Evolutionary conservation across 2,797 vertebrate species (phyloP).

Genomic region (Moxostoma hubbsi): DNA sequence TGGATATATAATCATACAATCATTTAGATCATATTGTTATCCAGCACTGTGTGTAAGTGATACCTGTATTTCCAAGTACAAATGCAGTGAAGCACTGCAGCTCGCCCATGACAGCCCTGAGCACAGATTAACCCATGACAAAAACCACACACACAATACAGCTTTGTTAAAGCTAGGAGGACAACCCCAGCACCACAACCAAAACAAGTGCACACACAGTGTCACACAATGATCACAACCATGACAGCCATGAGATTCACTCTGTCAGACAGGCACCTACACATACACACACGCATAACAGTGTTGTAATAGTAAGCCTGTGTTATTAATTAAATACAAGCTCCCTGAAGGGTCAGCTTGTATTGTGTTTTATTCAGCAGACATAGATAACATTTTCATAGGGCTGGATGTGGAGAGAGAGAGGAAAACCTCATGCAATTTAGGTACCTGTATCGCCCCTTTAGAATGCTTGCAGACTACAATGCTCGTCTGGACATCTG

Average conservation of each 20-base stretch:
- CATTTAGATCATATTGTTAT: not conserved
- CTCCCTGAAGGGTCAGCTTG: constrained; percentile 11
- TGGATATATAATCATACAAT: not conserved
- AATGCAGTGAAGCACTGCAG: constrained; percentile 13
- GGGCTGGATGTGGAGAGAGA: constrained; percentile 1
- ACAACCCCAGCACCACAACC: constrained; percentile 28
- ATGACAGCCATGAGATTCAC: constrained; percentile 16
- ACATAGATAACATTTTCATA: constrained; percentile 26
- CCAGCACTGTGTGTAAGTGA: constrained; percentile 14
- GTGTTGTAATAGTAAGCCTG: constrained; percentile 38
- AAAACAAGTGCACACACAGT: constrained; percentile 28
- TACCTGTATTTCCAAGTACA: constrained; percentile 23
- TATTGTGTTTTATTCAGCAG: constrained; percentile 33
- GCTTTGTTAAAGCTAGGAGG: constrained; percentile 41
- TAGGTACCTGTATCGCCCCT: too few relatives aligned
- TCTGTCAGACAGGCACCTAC: constrained; percentile 18
- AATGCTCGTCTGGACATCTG: too few relatives aligned
- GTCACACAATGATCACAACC: constrained; percentile 37
- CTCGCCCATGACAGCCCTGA: constrained; percentile 20
- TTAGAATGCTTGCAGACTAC: not conserved
- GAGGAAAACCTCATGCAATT: too few relatives aligned
- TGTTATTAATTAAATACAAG: constrained; percentile 54
- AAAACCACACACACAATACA: constrained; percentile 48
- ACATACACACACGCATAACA: constrained; percentile 39
- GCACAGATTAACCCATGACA: constrained; percentile 13